Conservation (phyloP, 2,113 vertebrate species). For the Crotalus helleri region DNA sequence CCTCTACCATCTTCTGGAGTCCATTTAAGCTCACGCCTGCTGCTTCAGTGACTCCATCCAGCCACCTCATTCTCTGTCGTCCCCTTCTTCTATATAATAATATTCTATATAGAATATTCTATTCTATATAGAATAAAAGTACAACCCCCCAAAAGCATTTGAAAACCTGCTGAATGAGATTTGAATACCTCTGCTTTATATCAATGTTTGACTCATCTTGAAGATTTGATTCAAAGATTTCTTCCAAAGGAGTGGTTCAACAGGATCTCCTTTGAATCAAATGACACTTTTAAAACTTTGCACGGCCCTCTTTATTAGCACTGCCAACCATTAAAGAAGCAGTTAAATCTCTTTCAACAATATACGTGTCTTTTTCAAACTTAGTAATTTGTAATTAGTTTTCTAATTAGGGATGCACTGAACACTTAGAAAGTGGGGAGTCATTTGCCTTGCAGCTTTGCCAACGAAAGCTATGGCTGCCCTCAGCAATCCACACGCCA, state of each 20-base stretch:
- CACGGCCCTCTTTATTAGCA: neutral
- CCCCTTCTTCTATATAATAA: no score
- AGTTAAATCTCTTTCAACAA: conserved; percentile 31
- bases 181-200: neutral
- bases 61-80: no score
- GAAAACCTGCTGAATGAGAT: neutral
- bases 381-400: conserved; percentile 35
- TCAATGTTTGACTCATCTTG: neutral
- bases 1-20: no score
- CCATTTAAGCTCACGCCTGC: no score
- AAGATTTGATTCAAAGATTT: neutral
- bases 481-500: conserved; percentile 34
- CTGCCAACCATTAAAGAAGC: neutral
- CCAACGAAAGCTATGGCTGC: neutral
- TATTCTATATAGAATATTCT: no score
- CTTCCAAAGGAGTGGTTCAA: neutral
- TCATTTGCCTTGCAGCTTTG: conserved; percentile 17
- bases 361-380: conserved; percentile 28
- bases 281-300: neutral
- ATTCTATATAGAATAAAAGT: no score
- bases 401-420: conserved; percentile 43
- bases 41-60: no score
- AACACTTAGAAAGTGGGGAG: conserved; percentile 15
- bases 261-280: neutral
- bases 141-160: neutral